These are phyloP conservation scores for Chrysocyon brachyurus DNA, from an alignment of 2,797 vertebrate genomes.

Conservation along the genomic window DNA sequence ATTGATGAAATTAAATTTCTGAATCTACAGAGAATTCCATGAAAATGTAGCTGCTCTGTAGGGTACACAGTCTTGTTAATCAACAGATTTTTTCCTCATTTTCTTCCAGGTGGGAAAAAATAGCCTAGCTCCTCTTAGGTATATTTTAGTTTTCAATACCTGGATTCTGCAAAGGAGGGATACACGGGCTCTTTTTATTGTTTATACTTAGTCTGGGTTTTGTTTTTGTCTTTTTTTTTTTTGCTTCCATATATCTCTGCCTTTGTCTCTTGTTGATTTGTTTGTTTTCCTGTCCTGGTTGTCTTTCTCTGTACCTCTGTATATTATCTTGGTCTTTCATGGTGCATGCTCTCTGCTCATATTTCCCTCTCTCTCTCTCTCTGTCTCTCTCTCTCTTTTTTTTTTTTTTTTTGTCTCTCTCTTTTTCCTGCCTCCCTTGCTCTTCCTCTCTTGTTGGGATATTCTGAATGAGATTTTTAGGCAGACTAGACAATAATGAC, in stretches of 20 bases:
- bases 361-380: too few relatives aligned
- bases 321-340: not conserved
- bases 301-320: not conserved
- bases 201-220: not conserved
- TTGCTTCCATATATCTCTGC: not conserved
- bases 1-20: constrained; percentile 3
- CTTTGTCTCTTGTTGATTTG: not conserved
- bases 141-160: not conserved
- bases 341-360: not conserved
- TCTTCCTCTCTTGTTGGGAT: not conserved
- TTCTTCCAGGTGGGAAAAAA: not conserved
- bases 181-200: not conserved
- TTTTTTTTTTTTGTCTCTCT: too few relatives aligned
- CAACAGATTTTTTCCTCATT: not conserved
- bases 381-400: not conserved
- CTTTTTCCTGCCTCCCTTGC: not conserved
- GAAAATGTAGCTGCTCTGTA: not conserved
- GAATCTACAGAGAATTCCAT: not conserved
- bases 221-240: not conserved
- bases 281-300: not conserved
- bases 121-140: not conserved
- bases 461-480: not conserved
- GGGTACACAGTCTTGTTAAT: not conserved
- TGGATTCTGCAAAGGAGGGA: not conserved
- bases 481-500: not conserved